Evolutionary conservation across 37 sponge, comb jelly and placozoan species (phyloP).

Genomic region (Hormiphora californensis): DNA sequence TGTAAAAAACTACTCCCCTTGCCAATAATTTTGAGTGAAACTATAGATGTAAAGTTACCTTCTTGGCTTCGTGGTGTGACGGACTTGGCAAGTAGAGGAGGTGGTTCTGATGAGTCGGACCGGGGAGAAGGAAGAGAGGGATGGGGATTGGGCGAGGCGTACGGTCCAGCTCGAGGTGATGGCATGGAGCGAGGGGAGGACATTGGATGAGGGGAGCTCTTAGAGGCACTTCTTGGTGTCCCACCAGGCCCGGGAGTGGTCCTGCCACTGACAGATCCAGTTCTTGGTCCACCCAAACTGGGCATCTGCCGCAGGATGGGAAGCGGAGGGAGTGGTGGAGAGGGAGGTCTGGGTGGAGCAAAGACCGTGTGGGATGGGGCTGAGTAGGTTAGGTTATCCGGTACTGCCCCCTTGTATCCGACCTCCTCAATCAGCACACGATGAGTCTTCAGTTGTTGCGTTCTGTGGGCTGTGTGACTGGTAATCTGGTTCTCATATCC

Average conservation of each 20-base stretch:
- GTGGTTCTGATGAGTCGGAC: constrained; percentile 38
- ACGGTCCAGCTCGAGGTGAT: constrained; percentile 26
- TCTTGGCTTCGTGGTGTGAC: no score
- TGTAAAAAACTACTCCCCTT: no score
- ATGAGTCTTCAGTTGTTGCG: constrained; percentile 71
- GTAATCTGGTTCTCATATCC: constrained; percentile 59
- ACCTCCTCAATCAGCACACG: constrained; percentile 60
- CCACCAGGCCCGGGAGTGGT: constrained; percentile 10
- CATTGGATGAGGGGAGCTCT: constrained; percentile 21
- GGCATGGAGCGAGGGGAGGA: constrained; percentile 51
- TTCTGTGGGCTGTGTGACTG: constrained; percentile 62
- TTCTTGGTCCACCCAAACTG: background rate
- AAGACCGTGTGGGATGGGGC: constrained; percentile 42
- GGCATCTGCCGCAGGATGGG: constrained; percentile 50
- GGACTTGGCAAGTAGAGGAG: constrained; percentile 33
- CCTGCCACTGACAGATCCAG: constrained; percentile 9
- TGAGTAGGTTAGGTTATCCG: constrained; percentile 30
- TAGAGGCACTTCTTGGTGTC: background rate
- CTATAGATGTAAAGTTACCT: no score
- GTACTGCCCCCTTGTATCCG: constrained; percentile 33
- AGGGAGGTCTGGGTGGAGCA: constrained; percentile 39
- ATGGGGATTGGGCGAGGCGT: constrained; percentile 52
- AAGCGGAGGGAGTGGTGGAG: constrained; percentile 31
- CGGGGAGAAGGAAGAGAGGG: constrained; percentile 40
- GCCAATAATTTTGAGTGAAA: no score